Evolutionary conservation across 35 echinoderm and acorn worm genomes (phyloP).

Genomic region (Acanthaster planci): DNA sequence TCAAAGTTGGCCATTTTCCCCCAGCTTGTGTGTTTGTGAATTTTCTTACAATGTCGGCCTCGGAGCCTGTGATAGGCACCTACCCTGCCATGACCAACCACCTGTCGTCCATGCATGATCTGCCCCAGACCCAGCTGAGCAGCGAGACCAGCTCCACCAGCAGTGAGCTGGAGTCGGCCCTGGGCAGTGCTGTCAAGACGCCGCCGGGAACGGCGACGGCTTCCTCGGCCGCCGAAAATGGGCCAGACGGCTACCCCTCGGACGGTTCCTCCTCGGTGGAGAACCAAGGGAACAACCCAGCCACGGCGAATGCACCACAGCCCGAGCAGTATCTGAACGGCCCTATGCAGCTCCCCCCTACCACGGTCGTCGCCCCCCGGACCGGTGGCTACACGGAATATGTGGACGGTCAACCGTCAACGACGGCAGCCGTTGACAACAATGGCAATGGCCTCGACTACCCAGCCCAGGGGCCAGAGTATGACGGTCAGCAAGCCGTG

Average conservation of each 20-base stretch:
- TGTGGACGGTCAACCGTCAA: slow-evolving; percentile 55
- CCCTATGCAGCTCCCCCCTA: slow-evolving; percentile 48
- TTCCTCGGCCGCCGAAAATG: slow-evolving; percentile 51
- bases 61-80: slow-evolving; percentile 65
- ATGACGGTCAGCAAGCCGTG: slow-evolving; percentile 52
- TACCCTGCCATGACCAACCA: slow-evolving; percentile 65
- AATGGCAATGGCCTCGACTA: slow-evolving; percentile 54
- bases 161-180: slow-evolving; percentile 64
- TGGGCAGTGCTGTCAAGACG: slow-evolving; percentile 49
- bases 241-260: slow-evolving; percentile 80
- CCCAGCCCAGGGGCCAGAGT: slow-evolving; percentile 59
- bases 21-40: background rate
- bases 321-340: slow-evolving; percentile 66
- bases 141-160: slow-evolving; percentile 90
- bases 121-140: slow-evolving; percentile 56
- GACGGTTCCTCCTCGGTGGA: slow-evolving; percentile 70
- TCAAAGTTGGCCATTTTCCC: background rate
- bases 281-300: slow-evolving; percentile 40
- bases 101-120: slow-evolving; percentile 58
- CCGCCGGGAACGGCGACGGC: slow-evolving; percentile 51
- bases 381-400: slow-evolving; percentile 54
- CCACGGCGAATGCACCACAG: background rate
- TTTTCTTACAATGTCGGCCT: slow-evolving; percentile 57
- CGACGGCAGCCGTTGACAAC: too few species aligned
- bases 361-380: too few species aligned